Percentiles rank a stretch among this genome's conserved stretches.
Conservation (phyloP, 2,797 vertebrate genomes). For the Mionectes olivaceus region DNA sequence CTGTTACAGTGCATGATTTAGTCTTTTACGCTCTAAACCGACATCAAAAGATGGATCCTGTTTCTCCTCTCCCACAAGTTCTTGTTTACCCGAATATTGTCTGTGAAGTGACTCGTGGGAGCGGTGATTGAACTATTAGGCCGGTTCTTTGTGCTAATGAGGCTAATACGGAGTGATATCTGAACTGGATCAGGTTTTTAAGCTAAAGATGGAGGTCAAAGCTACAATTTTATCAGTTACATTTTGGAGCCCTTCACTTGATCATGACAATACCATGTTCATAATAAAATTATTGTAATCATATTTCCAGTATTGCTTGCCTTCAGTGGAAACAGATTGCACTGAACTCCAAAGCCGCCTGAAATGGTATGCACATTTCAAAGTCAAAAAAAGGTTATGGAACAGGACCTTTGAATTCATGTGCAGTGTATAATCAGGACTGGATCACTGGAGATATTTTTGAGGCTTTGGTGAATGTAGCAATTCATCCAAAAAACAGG, state of each 20-base stretch:
- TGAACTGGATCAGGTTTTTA: conserved; percentile 53
- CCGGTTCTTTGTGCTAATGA: conserved; percentile 55
- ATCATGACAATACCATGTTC: conserved; percentile 49
- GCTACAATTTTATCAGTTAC: conserved; percentile 72
- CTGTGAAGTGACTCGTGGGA: conserved; percentile 40
- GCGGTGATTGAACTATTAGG: background rate
- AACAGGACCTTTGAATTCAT: conserved; percentile 27
- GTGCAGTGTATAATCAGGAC: background rate
- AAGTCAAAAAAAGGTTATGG: conserved; percentile 66
- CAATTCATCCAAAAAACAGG: background rate
- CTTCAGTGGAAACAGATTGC: conserved; percentile 73
- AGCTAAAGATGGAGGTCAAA: conserved; percentile 68
- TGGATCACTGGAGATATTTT: background rate
- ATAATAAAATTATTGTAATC: conserved; percentile 64
- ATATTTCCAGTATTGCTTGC: conserved; percentile 60
- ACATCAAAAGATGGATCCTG: conserved; percentile 45
- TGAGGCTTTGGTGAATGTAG: background rate
- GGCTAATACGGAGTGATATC: conserved; percentile 59
- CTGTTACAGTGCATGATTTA: background rate
- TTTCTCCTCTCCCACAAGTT: conserved; percentile 25
- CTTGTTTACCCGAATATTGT: conserved; percentile 42
- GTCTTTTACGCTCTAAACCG: background rate
- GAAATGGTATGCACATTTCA: conserved; percentile 35
- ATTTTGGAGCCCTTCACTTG: conserved; percentile 72
- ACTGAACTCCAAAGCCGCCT: conserved; percentile 8